Percentiles rank a stretch among this genome's conserved stretches.
Conservation (phyloP, 1,140 invertebrate genomes). For the Choristoneura fumiferana region DNA sequence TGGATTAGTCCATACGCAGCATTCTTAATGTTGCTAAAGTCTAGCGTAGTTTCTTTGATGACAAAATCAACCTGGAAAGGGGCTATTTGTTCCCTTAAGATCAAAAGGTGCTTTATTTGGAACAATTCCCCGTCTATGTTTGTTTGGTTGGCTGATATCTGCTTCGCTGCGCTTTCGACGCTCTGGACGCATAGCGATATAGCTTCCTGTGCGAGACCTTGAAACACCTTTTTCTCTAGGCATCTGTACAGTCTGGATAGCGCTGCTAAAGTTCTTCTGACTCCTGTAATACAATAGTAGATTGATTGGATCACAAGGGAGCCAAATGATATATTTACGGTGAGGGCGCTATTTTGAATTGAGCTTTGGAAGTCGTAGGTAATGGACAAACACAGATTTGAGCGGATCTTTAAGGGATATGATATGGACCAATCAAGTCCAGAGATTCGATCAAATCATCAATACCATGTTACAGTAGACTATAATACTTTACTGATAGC, state of each 20-base stretch:
- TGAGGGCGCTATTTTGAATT: too few species aligned
- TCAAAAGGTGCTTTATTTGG: slow-evolving; percentile 98
- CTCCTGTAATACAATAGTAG: too few species aligned
- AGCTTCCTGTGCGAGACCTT: slow-evolving; percentile 97
- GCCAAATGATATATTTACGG: too few species aligned
- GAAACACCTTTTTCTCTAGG: slow-evolving; percentile 96
- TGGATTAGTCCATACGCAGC: slow-evolving; percentile 93
- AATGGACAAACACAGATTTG: too few species aligned
- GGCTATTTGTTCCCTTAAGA: slow-evolving; percentile 97
- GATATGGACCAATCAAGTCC: too few species aligned
- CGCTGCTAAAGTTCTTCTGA: slow-evolving; percentile 95
- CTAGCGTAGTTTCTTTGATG: slow-evolving; percentile 93
- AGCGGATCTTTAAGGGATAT: too few species aligned
- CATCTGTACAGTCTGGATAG: slow-evolving; percentile 97
- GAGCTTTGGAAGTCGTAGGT: too few species aligned
- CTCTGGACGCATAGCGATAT: slow-evolving; percentile 95
- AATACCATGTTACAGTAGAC: too few species aligned
- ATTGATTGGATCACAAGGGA: too few species aligned
- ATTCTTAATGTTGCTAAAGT: slow-evolving; percentile 93
- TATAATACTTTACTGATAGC: too few species aligned
- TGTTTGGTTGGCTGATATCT: slow-evolving; percentile 83
- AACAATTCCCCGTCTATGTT: slow-evolving; percentile 96
- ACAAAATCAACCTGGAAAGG: slow-evolving; percentile 98
- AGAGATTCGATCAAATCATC: too few species aligned
- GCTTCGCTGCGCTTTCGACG: slow-evolving; percentile 86